Base-by-base conservation (phyloP, 1,140 invertebrate genomes). In the Leptinotarsa texana region DNA sequence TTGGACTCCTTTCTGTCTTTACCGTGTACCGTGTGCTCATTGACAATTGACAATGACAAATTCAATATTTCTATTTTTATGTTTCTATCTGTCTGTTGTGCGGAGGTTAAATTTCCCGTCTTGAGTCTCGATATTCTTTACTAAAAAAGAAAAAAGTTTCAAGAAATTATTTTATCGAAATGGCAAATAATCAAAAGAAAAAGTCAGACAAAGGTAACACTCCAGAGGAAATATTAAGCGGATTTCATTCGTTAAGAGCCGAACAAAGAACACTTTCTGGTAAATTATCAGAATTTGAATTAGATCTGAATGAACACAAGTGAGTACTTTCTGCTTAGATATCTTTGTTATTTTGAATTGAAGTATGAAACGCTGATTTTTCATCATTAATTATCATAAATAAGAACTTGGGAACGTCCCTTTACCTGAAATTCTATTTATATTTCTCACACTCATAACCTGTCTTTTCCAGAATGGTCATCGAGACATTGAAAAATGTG, bases 291-390 rank as follows among this genome's bases (percentile, higher is more conserved):
- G 96, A 98, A 88, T 88, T 98, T 79, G 95, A 98, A 88, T 90
- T 93, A 87, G 96, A 98, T 84, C 88, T 97, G 62, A 96, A 95
- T 83, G 96, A 98, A 87, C 96, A 98, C 87, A 97, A 96, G 96
- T 98, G 90, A 90, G 90, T 87, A 75, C 75, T 69, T 74, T 66
- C 68, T 80, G 82, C 51, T 57, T n/a, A 13, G 4, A 57, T 80
- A 79, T 78, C 51, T 57, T 88, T 91, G 79, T 86, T 98, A 97
- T 86, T 92, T 98, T 82, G 97, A 67, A 42, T 27, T 24, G 1
- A 63, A 63, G 63, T 63, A 63, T 42, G 2, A 11, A 42, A 11
- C 11, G 33, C 33, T 42, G 33, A 42, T 42, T 42, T 42, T 42
- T 42, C 8, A 42, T 42, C 33, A 42, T 42, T 42, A 42, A 11